These are phyloP conservation scores for Urocyon cinereoargenteus DNA, from an alignment of 2,797 vertebrate genomes.

Conservation along the genomic window DNA sequence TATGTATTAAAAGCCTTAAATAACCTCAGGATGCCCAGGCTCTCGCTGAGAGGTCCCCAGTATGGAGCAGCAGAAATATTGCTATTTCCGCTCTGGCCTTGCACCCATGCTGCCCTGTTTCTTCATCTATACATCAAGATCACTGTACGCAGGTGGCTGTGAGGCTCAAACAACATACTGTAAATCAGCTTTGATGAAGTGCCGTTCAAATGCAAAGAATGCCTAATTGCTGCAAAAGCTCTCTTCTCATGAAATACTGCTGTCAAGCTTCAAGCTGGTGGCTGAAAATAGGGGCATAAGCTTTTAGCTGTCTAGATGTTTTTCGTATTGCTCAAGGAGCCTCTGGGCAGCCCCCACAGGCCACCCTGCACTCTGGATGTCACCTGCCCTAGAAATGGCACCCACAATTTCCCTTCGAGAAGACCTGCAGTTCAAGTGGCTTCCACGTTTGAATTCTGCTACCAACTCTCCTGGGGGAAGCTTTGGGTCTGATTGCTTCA, in stretches of 20 bases:
- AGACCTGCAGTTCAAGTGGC: neutral
- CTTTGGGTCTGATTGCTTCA: slow-evolving; percentile 62
- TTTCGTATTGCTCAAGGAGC: neutral
- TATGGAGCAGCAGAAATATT: neutral
- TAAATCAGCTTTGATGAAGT: neutral
- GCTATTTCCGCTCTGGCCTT: accelerated
- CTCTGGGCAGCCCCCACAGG: no score
- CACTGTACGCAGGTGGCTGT: neutral
- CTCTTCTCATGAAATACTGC: neutral
- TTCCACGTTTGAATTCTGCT: slow-evolving; percentile 52
- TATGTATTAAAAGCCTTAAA: neutral
- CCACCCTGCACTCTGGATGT: neutral
- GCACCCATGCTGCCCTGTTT: neutral
- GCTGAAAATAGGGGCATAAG: neutral
- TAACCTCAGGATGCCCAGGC: neutral
- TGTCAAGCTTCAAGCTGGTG: neutral
- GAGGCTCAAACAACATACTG: neutral
- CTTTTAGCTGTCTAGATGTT: neutral
- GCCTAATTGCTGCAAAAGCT: neutral
- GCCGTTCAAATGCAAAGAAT: neutral
- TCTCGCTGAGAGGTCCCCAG: neutral
- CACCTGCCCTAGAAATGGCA: neutral
- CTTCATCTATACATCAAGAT: accelerated
- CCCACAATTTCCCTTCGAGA: neutral
- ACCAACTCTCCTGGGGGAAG: neutral